Percentiles rank a stretch among this genome's conserved stretches.
These are phyloP conservation scores for Nasalis larvatus DNA, from an alignment of 2,113 vertebrate species.

Conservation along the genomic window DNA sequence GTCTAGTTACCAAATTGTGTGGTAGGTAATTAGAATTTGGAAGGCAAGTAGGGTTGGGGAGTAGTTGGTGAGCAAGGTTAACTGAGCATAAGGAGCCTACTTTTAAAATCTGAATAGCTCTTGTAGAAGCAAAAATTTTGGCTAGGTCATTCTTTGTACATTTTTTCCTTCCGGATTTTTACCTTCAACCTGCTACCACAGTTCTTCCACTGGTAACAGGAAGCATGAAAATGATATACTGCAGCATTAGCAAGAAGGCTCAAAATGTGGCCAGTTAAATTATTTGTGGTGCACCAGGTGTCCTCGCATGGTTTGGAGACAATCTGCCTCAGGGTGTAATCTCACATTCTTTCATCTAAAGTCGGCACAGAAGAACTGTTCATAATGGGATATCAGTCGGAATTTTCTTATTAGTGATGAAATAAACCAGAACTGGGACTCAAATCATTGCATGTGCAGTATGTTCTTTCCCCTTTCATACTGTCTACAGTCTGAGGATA, in stretches of 20 bases:
- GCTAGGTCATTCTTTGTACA: not conserved
- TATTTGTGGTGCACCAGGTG: constrained; percentile 8
- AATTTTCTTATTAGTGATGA: constrained; percentile 60
- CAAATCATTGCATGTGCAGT: constrained; percentile 29
- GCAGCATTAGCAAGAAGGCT: not conserved
- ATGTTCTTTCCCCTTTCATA: not conserved
- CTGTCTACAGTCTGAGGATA: not conserved
- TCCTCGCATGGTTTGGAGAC: not conserved
- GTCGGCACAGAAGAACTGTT: not conserved
- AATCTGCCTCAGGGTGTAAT: constrained; percentile 1
- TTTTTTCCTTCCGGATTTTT: constrained; percentile 5
- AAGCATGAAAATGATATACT: not conserved
- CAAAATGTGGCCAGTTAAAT: constrained; percentile 40
- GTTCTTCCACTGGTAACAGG: not conserved
- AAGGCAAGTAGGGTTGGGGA: accelerated
- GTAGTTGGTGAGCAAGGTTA: not conserved
- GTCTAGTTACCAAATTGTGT: not conserved
- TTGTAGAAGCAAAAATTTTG: not conserved
- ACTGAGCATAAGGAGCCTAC: not conserved
- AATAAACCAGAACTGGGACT: constrained; percentile 54
- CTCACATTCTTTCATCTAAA: constrained; percentile 24
- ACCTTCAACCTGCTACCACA: not conserved
- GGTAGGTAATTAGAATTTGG: not conserved
- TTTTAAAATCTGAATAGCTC: not conserved
- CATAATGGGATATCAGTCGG: not conserved